These are phyloP conservation scores for Mixornis gularis DNA, from an alignment of 2,113 vertebrate species.

Conservation along the genomic window DNA sequence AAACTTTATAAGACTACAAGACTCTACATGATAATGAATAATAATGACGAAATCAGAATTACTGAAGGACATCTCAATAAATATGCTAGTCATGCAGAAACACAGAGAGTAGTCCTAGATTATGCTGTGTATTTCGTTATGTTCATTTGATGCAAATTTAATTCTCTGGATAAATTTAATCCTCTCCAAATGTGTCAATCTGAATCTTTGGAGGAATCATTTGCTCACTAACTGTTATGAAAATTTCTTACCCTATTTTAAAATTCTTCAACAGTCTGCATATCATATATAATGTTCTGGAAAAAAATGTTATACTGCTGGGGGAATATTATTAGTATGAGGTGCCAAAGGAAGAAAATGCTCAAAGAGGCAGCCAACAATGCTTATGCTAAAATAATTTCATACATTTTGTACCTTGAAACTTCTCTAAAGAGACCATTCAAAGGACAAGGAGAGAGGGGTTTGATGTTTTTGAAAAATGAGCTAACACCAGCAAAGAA, in stretches of 20 bases:
- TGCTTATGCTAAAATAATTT: neutral
- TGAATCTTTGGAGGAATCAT: conserved; percentile 24
- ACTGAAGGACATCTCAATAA: conserved; percentile 33
- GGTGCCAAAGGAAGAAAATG: neutral
- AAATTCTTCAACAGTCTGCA: neutral
- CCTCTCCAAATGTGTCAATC: conserved; percentile 14
- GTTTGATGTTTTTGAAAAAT: neutral
- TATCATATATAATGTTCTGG: neutral
- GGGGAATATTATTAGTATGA: neutral
- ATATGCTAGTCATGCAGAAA: neutral
- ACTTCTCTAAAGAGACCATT: neutral
- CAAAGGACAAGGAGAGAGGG: neutral
- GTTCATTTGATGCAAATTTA: conserved; percentile 39
- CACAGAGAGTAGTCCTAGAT: neutral
- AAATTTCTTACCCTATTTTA: conserved; percentile 25
- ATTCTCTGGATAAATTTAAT: conserved; percentile 42
- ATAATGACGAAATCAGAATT: conserved; percentile 21
- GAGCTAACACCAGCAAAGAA: neutral
- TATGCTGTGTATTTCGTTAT: neutral
- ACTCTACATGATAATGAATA: neutral
- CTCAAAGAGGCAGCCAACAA: neutral
- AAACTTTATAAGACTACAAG: neutral
- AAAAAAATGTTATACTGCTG: neutral
- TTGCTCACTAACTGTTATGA: conserved; percentile 3
- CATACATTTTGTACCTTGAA: neutral